Percentiles rank a stretch among this genome's conserved stretches.
Evolutionary conservation across 1,140 invertebrate species (phyloP).

Genomic region (Bombus huntii): DNA sequence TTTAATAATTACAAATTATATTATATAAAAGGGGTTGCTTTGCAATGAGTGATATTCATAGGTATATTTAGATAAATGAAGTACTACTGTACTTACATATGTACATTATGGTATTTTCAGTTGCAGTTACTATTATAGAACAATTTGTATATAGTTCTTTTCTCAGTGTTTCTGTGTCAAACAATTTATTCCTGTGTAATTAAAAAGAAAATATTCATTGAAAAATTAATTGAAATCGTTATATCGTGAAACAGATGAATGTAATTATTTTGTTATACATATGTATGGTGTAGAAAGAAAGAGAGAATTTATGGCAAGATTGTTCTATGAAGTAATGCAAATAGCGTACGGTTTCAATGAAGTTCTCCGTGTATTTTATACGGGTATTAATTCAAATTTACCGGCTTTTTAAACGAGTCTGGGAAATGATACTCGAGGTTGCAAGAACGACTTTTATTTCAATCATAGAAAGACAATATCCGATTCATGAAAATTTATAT

Average conservation of each 20-base stretch:
- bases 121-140: neutral
- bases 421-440: neutral
- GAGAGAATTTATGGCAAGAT: neutral
- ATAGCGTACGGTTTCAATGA: neutral
- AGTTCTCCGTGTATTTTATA: neutral
- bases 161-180: neutral
- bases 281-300: neutral
- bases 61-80: conserved; percentile 1
- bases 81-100: neutral
- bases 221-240: conserved; percentile 1
- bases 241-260: neutral
- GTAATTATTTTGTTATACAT: neutral
- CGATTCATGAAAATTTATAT: conserved; percentile 38
- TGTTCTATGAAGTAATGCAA: conserved; percentile 16
- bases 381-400: conserved; percentile 10
- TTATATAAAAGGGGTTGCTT: too few relatives aligned
- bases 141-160: too few relatives aligned
- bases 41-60: too few relatives aligned
- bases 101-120: neutral
- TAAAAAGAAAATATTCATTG: neutral
- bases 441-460: neutral
- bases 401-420: neutral
- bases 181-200: neutral
- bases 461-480: neutral
- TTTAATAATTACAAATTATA: too few relatives aligned